phyloP scores from a whole-genome alignment of 2,113 vertebrate species.

The Carollia perspicillata region DNA sequence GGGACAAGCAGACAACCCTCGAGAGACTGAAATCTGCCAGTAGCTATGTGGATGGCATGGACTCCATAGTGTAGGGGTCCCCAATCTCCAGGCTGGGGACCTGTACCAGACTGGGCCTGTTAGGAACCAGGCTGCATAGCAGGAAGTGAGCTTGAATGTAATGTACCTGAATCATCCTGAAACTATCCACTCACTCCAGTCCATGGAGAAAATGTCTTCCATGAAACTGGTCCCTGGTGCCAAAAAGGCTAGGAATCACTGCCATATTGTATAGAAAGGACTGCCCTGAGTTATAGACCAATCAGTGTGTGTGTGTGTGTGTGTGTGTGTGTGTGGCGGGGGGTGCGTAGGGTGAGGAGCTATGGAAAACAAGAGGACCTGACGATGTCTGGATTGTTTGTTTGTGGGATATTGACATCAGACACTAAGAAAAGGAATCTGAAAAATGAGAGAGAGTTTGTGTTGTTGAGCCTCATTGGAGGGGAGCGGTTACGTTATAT shows the following conservation, averaged over 20 bases:
- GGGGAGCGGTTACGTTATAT: fast-evolving
- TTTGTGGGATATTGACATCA: not conserved
- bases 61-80: not conserved
- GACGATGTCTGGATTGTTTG: not conserved
- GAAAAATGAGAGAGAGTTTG: not conserved
- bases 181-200: too few relatives aligned
- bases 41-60: not conserved
- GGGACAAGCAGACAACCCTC: not conserved
- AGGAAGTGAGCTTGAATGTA: too few relatives aligned
- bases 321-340: not conserved
- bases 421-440: not conserved
- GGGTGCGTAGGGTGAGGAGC: not conserved
- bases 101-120: too few relatives aligned
- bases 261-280: not conserved
- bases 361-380: not conserved
- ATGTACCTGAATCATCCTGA: too few relatives aligned
- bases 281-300: not conserved
- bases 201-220: too few relatives aligned
- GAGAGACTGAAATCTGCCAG: not conserved
- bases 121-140: too few relatives aligned
- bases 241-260: too few relatives aligned
- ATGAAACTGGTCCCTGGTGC: too few relatives aligned
- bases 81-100: too few relatives aligned
- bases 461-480: not conserved
- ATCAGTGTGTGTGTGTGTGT: not conserved